phyloP scores from a whole-genome alignment of 2,113 vertebrate genomes.

The Phalacrocorax carbo region DNA sequence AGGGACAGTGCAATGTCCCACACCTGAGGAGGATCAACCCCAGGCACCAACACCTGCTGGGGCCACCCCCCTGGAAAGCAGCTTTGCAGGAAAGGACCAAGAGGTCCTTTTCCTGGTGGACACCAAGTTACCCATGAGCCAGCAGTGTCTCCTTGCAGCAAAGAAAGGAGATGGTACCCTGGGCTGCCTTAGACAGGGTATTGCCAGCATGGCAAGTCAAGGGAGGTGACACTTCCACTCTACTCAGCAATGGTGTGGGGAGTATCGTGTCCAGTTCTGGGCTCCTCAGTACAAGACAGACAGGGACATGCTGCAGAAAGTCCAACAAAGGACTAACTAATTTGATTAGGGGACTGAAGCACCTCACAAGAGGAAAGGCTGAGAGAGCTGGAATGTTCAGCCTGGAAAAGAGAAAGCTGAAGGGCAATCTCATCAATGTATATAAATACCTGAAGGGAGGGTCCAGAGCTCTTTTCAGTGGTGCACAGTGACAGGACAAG shows the following conservation, averaged over 20 bases:
- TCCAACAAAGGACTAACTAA: neutral
- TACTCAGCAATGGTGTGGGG: neutral
- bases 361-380: neutral
- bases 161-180: neutral
- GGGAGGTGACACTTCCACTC: neutral
- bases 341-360: neutral
- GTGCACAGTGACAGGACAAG: neutral
- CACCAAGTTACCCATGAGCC: neutral
- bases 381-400: neutral
- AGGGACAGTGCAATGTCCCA: no score
- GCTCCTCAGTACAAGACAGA: neutral
- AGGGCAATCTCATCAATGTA: neutral
- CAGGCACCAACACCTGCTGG: no score
- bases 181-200: neutral
- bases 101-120: neutral
- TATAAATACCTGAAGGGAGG: neutral
- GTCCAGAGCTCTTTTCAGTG: neutral
- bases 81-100: neutral
- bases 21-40: no score
- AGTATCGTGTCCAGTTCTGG: neutral
- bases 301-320: neutral
- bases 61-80: no score
- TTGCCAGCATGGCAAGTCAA: neutral
- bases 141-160: neutral
- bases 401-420: neutral